Evolutionary conservation across 64 coral and sea anemone species (phyloP).

Genomic region (Astreopora myriophthalma): DNA sequence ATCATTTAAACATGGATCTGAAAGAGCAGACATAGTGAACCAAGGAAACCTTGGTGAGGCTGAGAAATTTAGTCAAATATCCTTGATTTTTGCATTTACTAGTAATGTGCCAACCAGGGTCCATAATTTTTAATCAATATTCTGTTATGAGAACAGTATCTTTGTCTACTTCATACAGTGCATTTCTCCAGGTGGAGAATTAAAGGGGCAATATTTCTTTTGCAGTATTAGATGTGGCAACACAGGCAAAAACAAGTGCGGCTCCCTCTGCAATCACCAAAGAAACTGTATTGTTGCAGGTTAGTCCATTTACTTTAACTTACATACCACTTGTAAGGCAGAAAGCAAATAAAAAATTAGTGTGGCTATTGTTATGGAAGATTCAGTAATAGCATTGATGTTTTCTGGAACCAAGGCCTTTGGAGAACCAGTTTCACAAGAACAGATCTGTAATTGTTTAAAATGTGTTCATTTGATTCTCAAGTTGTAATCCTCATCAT

Average conservation of each 20-base stretch:
- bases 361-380: background rate
- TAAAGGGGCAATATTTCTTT: too few species aligned
- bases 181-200: too few species aligned
- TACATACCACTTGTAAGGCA: background rate
- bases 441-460: too few species aligned
- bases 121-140: too few species aligned
- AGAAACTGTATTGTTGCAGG: conserved; percentile 73
- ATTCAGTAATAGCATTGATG: background rate
- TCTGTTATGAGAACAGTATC: too few species aligned
- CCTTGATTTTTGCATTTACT: background rate
- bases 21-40: conserved; percentile 60
- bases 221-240: conserved; percentile 66
- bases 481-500: too few species aligned
- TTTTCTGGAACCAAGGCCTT: background rate
- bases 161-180: too few species aligned
- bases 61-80: background rate
- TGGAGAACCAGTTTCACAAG: too few species aligned
- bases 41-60: conserved; percentile 67
- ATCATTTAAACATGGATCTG: conserved; percentile 71
- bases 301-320: background rate
- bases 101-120: too few species aligned
- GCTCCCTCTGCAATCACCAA: conserved; percentile 60
- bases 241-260: conserved; percentile 32
- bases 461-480: too few species aligned
- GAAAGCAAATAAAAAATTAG: too few species aligned